Evolutionary conservation across 2,888 invertebrate genomes (phyloP).

Genomic region (Apoda limacodes): DNA sequence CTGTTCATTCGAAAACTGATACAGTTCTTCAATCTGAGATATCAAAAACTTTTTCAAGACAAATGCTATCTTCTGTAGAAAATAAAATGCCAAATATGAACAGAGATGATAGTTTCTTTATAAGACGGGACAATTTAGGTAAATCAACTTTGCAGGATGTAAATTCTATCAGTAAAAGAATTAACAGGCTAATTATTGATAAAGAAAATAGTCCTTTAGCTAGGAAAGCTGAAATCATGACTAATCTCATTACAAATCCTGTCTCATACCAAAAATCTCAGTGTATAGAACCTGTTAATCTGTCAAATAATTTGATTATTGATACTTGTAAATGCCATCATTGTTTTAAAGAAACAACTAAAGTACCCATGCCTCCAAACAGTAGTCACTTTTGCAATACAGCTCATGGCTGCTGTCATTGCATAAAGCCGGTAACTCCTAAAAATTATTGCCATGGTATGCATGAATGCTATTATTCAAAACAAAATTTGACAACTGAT

Average conservation of each 20-base stretch:
- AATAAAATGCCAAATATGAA: conserved; percentile 30
- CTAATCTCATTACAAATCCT: conserved; percentile 14
- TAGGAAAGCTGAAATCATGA: conserved; percentile 34
- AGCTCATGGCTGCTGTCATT: too few species aligned
- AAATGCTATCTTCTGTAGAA: conserved; percentile 27
- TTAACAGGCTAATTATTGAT: conserved; percentile 29
- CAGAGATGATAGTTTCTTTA: conserved; percentile 42
- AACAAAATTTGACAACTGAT: conserved; percentile 8
- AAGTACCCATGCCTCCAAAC: neutral
- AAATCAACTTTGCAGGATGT: conserved; percentile 23
- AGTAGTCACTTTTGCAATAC: too few species aligned
- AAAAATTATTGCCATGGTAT: conserved; percentile 8
- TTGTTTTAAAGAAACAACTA: conserved; percentile 24
- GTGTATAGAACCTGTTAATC: too few species aligned
- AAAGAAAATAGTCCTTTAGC: conserved; percentile 42
- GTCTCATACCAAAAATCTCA: too few species aligned
- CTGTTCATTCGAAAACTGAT: too few species aligned
- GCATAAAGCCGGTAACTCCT: neutral
- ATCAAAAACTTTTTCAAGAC: conserved; percentile 12
- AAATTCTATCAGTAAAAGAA: conserved; percentile 28
- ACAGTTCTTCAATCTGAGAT: too few species aligned
- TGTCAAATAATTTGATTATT: conserved; percentile 9
- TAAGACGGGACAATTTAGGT: conserved; percentile 37
- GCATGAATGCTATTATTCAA: conserved; percentile 21
- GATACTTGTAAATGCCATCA: conserved; percentile 40